These are phyloP conservation scores for Ovis canadensis DNA, from an alignment of 2,113 vertebrate genomes.

Conservation along the genomic window DNA sequence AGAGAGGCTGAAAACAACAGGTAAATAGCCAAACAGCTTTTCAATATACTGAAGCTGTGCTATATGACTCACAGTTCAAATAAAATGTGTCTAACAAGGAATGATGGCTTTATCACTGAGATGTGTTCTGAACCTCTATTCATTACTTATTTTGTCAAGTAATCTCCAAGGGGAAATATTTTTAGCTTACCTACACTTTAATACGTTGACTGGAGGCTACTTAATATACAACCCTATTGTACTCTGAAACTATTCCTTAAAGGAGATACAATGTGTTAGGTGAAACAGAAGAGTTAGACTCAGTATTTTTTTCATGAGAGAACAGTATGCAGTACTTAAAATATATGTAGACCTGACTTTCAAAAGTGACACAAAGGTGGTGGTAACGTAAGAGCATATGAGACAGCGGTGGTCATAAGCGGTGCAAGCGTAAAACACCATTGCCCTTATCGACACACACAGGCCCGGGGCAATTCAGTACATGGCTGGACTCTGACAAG, in stretches of 20 bases:
- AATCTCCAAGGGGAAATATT: conserved; percentile 4
- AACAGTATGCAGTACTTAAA: neutral
- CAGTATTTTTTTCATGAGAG: neutral
- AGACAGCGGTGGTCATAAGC: neutral
- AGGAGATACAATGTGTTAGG: neutral
- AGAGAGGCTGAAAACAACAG: neutral
- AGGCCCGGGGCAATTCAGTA: neutral
- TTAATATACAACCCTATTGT: neutral
- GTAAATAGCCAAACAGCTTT: neutral
- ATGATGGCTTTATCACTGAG: conserved; percentile 3
- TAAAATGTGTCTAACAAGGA: conserved; percentile 20
- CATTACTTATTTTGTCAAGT: conserved; percentile 19
- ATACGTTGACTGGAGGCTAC: neutral
- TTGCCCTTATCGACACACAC: neutral
- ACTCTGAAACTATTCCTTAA: neutral
- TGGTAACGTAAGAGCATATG: too few relatives aligned
- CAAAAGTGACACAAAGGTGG: neutral
- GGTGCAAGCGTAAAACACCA: neutral
- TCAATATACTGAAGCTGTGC: neutral
- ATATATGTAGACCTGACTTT: neutral
- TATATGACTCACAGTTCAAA: neutral
- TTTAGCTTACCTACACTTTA: neutral
- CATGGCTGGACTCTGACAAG: neutral
- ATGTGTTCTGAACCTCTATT: neutral
- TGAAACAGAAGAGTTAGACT: neutral